A percentile compares a stretch with the other conserved stretches of the same genome.
phyloP scores from a whole-genome alignment of 1,140 invertebrate genomes.

The Aphelenchoides fujianensis region DNA sequence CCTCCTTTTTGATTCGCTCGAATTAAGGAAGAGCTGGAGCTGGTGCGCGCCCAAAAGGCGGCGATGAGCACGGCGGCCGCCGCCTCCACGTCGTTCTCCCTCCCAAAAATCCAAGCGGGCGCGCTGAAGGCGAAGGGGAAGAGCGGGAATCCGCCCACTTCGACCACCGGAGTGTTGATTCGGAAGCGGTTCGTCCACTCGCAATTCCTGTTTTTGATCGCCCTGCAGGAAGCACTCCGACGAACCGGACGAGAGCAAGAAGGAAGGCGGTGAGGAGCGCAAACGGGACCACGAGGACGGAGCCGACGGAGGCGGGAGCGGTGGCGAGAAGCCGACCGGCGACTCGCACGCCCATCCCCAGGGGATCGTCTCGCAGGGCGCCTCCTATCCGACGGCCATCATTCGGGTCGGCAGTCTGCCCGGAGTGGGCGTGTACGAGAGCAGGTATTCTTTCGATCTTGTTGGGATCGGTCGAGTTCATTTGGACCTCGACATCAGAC shows the following conservation, averaged over 20 bases:
- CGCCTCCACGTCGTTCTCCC: constrained; percentile 4
- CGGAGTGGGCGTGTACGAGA: constrained; percentile 7
- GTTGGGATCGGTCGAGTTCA: no score
- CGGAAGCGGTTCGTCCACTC: constrained; percentile 4
- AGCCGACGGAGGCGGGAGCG: no score
- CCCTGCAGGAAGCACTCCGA: constrained; percentile 16
- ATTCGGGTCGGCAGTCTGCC: not conserved
- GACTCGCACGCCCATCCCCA: no score
- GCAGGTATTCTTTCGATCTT: constrained; percentile 3
- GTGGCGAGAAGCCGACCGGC: no score
- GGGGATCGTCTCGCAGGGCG: no score
- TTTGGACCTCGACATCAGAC: no score
- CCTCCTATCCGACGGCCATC: not conserved
- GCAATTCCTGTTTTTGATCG: no score
- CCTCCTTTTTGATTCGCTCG: no score
- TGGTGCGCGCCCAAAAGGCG: constrained; percentile 25
- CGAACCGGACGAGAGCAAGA: constrained; percentile 13
- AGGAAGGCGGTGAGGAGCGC: not conserved
- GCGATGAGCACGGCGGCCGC: constrained; percentile 20
- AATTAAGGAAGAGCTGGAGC: constrained; percentile 22
- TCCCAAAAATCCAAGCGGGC: constrained; percentile 19
- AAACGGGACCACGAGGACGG: not conserved
- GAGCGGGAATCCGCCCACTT: not conserved
- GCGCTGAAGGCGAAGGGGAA: constrained; percentile 4
- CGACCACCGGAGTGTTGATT: constrained; percentile 8